Conservation (phyloP, 2,113 vertebrate genomes). For the Lathamus discolor region DNA sequence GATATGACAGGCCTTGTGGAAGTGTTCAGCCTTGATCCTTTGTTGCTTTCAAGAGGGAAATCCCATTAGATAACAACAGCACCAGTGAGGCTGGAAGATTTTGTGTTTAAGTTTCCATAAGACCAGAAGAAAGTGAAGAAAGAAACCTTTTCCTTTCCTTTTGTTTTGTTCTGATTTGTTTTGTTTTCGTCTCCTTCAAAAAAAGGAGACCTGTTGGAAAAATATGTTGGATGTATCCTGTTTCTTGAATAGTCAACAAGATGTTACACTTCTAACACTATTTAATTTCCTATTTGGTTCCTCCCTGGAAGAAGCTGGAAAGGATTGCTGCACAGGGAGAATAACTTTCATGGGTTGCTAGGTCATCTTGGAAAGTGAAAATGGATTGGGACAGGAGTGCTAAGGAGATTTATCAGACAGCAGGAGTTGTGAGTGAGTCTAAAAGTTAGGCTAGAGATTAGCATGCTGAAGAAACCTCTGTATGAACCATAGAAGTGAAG, state of each 20-base stretch:
- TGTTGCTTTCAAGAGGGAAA: slow-evolving; percentile 1
- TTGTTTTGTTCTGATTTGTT: neutral
- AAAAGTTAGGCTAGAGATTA: neutral
- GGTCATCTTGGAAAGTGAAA: neutral
- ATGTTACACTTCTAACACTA: neutral
- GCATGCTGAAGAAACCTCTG: accelerated
- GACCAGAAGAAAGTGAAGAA: neutral
- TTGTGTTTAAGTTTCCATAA: neutral
- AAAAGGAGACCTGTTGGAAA: neutral
- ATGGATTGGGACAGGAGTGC: neutral
- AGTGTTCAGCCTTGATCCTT: neutral
- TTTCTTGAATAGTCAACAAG: neutral
- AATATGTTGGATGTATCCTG: neutral
- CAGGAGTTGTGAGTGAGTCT: neutral
- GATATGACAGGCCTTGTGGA: neutral
- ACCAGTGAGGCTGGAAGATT: neutral
- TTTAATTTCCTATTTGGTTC: neutral
- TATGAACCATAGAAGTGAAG: neutral
- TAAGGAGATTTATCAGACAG: neutral
- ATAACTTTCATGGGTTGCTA: neutral
- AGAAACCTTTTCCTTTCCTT: neutral
- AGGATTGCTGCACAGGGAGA: neutral
- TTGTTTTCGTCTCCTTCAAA: neutral
- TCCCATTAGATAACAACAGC: neutral
- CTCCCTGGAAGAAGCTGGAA: neutral